These are phyloP conservation scores for Stenodera caucasica DNA, from an alignment of 2,888 invertebrate species.

Conservation along the genomic window DNA sequence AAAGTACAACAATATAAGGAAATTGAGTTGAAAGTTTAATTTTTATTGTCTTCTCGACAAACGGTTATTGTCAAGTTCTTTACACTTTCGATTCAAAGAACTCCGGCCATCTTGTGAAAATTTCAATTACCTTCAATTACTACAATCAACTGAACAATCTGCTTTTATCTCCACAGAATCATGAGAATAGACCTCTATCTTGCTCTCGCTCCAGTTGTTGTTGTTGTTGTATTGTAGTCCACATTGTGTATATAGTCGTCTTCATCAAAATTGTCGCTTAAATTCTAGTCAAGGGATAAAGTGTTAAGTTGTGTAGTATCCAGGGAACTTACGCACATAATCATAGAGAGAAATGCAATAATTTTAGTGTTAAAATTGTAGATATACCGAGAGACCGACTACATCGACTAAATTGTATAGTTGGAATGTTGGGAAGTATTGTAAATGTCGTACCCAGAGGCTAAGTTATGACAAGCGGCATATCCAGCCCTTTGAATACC, in stretches of 20 bases:
- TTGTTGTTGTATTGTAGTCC: background rate
- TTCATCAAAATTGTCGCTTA: background rate
- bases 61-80: background rate
- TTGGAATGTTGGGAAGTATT: conserved; percentile 30
- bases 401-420: conserved; percentile 23
- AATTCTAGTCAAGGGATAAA: conserved; percentile 11
- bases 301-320: conserved; percentile 26
- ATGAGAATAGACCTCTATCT: background rate
- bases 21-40: conserved; percentile 23
- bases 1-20: background rate
- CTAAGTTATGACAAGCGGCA: conserved; percentile 33
- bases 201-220: background rate
- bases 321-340: conserved; percentile 24
- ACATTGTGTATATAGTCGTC: too few relatives aligned
- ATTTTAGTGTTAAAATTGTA: conserved; percentile 23
- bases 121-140: conserved; percentile 1
- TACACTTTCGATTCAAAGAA: background rate
- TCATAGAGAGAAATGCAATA: conserved; percentile 23
- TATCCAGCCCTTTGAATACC: conserved; percentile 34
- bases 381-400: conserved; percentile 21
- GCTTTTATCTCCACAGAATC: background rate
- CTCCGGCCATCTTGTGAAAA: background rate
- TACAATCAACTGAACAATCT: background rate
- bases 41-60: background rate
- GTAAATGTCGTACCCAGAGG: conserved; percentile 32